Percentiles rank a stretch among this genome's conserved stretches.
phyloP scores from a whole-genome alignment of 2,113 vertebrate species.

The Chaetorhynchus papuensis region DNA sequence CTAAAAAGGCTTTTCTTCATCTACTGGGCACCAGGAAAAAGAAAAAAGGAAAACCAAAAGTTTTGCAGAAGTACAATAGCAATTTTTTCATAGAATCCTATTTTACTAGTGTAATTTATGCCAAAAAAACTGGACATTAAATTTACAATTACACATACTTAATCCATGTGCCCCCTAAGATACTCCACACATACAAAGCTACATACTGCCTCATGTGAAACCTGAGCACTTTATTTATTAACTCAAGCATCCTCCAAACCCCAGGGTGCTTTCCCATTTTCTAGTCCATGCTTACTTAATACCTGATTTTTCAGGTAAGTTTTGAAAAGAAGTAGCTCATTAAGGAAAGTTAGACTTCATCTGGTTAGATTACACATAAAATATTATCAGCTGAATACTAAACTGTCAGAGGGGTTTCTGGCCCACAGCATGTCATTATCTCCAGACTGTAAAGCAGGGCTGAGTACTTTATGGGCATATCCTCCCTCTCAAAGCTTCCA shows the following conservation, averaged over 20 bases:
- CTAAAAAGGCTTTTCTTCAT: background rate
- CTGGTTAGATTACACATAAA: background rate
- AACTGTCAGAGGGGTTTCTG: background rate
- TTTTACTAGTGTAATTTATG: background rate
- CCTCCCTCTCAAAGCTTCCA: background rate
- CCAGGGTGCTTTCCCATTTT: background rate
- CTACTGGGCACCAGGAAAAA: background rate
- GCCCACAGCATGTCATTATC: background rate
- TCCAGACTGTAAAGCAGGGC: background rate
- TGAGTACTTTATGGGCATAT: background rate
- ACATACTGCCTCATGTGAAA: background rate
- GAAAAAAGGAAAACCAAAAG: background rate
- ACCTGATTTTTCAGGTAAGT: background rate
- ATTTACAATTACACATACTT: background rate
- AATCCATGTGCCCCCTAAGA: background rate
- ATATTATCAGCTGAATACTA: background rate
- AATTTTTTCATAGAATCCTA: background rate
- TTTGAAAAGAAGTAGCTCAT: background rate
- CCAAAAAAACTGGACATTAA: background rate
- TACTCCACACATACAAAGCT: background rate
- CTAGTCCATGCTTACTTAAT: background rate
- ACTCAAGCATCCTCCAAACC: background rate
- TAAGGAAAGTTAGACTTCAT: background rate
- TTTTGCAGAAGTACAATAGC: background rate
- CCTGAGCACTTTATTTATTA: background rate